phyloP scores from a whole-genome alignment of 2,113 vertebrate species.

The Melanocharis versteri region DNA sequence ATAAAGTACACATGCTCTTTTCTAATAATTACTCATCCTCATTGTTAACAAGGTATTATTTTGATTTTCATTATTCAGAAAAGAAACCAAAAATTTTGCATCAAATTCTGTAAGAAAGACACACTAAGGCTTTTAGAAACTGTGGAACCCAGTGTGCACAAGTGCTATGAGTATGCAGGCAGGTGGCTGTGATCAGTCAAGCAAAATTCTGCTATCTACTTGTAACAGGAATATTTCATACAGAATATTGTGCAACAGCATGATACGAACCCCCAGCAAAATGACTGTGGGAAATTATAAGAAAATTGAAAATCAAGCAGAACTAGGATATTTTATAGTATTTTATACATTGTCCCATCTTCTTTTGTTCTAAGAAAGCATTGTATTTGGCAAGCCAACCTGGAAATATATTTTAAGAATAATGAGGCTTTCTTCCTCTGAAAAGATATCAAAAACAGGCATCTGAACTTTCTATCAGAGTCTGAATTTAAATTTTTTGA shows the following conservation, averaged over 20 bases:
- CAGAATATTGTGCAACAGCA: background rate
- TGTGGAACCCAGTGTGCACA: fast-evolving
- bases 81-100: background rate
- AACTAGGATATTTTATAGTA: background rate
- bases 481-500: background rate
- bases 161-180: background rate
- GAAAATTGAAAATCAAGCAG: background rate
- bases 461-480: background rate
- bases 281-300: background rate
- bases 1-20: background rate
- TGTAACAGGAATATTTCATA: background rate
- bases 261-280: background rate
- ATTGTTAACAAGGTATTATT: background rate
- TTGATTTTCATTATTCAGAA: background rate
- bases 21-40: background rate
- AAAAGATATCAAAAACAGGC: background rate
- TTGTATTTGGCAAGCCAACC: background rate
- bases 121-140: background rate
- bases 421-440: background rate
- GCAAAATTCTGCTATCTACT: background rate
- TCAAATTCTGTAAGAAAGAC: background rate
- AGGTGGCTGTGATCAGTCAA: background rate
- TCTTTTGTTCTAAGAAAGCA: background rate
- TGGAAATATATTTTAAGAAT: background rate
- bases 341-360: background rate